These are phyloP conservation scores for Nasonia longicornis DNA, from an alignment of 1,140 invertebrate genomes.

Conservation along the genomic window DNA sequence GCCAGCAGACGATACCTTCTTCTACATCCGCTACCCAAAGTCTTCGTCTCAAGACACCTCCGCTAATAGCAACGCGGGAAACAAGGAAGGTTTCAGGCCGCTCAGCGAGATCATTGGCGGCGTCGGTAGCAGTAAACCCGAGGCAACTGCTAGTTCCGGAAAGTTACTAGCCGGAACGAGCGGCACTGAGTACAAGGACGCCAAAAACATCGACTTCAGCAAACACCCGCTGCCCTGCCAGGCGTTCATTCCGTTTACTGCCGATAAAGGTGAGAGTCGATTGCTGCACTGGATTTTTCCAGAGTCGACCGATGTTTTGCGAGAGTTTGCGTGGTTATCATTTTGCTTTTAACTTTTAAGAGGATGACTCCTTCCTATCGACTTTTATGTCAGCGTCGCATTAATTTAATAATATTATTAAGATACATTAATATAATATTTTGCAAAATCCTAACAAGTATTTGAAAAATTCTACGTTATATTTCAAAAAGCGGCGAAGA, in stretches of 20 bases:
- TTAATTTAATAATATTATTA: no score
- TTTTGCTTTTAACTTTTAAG: no score
- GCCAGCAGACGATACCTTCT: slow-evolving; percentile 78
- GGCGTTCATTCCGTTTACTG: slow-evolving; percentile 68
- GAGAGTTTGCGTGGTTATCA: no score
- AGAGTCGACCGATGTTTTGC: no score
- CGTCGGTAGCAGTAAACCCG: not conserved
- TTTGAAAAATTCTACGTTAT: no score
- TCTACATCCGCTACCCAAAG: slow-evolving; percentile 75
- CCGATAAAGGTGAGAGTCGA: not conserved
- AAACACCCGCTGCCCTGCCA: slow-evolving; percentile 77
- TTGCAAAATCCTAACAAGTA: no score
- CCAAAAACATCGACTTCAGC: slow-evolving; percentile 71
- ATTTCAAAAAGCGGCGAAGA: no score
- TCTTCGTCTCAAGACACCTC: slow-evolving; percentile 32
- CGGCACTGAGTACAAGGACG: slow-evolving; percentile 51
- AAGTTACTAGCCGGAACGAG: not conserved
- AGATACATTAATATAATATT: no score
- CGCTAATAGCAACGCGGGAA: slow-evolving; percentile 41
- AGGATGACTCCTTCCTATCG: no score
- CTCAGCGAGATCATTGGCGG: slow-evolving; percentile 56
- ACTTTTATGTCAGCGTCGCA: no score
- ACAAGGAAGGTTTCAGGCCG: slow-evolving; percentile 56
- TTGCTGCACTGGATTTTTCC: not conserved
- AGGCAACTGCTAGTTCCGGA: slow-evolving; percentile 41